These are phyloP conservation scores for Stramonita haemastoma DNA, from an alignment of 2,888 invertebrate genomes.

Conservation along the genomic window DNA sequence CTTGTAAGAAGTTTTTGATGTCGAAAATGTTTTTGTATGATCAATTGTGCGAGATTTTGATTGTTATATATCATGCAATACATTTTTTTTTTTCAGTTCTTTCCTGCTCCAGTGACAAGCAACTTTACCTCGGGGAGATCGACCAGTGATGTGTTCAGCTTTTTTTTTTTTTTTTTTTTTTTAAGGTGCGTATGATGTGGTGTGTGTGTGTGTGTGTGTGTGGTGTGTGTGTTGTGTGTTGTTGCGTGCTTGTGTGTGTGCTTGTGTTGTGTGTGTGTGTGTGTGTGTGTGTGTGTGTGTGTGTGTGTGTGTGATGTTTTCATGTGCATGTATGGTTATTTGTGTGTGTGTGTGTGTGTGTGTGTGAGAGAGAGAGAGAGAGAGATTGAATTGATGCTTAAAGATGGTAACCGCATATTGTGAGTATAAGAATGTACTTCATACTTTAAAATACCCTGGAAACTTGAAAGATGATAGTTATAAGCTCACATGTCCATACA, in stretches of 20 bases:
- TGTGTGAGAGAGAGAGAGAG: too few relatives aligned
- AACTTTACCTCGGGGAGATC: conserved; percentile 96
- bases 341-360: neutral
- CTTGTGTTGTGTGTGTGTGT: too few relatives aligned
- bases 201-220: conserved; percentile 42
- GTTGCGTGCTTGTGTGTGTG: too few relatives aligned
- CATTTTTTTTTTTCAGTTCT: conserved; percentile 82
- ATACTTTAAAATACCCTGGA: too few relatives aligned
- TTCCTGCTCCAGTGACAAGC: conserved; percentile 96
- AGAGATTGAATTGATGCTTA: too few relatives aligned
- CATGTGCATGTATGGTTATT: neutral
- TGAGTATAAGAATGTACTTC: too few relatives aligned
- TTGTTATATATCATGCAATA: too few relatives aligned
- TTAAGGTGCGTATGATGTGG: neutral
- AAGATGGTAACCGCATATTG: too few relatives aligned
- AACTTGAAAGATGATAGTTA: too few relatives aligned
- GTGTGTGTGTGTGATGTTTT: neutral
- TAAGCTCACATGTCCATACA: too few relatives aligned
- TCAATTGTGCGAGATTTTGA: too few relatives aligned
- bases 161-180: too few relatives aligned
- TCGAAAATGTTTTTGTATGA: neutral
- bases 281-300: neutral
- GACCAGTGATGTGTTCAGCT: conserved; percentile 79
- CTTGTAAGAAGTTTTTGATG: neutral
- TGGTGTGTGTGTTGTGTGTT: conserved; percentile 15